Evolutionary conservation across 2,113 vertebrate genomes (phyloP), one percentile per base, ranked within the genome.

Genomic region (Paramisgurnus dabryanus): DNA sequence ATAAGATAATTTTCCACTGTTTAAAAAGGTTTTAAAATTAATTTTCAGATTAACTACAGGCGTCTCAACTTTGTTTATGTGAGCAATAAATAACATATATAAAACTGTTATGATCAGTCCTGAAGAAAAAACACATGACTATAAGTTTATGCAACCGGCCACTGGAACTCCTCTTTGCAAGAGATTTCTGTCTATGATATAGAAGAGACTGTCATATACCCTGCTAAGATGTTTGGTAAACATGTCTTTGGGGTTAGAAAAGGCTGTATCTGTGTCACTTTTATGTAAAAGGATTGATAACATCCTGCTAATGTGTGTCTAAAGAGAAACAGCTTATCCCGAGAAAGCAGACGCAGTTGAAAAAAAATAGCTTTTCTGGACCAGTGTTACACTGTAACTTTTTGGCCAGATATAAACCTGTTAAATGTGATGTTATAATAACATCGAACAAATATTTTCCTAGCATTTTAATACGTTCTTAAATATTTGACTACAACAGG

Each of bases 291-390:
- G 69, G 34, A 72, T 40, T 7, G 34, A 57, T 57, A 57, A 57
- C 69, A 57, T 72, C 50, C 15, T 41, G 50, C 69, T 57, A 18
- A 57, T 72, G 50, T 57, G 69, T 41, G 50, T 72, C 11, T 72
- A 72, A 17, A 15, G 69, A 72, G 57, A 41, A 72, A 72, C 50
- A 18, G 69, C 69, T 57, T 41, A 57, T 57, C 17, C 41, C 50
- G n/a, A 41, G 2, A 5, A 18, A 57, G 12, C 39, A 71, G 27
- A 53, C 13, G 9, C 4, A 57, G 27, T 40, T 39, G 18, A 39
- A 55, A 53, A 39, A 13, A 6, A 15, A 53, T 13, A 68, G 5
- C 22, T 34, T 69, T 15, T 53, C 7, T 55, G 4, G 22, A 34
- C 22, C 22, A 45, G 4, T 45, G 7, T 67, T n/a, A 18, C 7